Evolutionary conservation across 2,797 vertebrate genomes (phyloP).

Genomic region (Poeciliopsis paucimaculata): DNA sequence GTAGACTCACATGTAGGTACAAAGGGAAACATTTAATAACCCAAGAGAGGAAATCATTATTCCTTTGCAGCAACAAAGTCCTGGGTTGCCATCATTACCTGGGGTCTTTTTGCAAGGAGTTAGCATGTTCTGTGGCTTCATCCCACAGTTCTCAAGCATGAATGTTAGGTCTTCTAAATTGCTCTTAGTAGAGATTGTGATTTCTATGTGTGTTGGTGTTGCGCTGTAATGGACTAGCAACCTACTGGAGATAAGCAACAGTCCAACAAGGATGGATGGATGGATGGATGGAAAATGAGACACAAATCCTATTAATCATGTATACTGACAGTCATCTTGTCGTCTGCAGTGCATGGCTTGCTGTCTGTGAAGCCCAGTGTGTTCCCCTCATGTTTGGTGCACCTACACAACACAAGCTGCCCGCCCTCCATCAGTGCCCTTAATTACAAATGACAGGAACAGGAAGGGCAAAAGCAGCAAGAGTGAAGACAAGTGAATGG

Average conservation of each 20-base stretch:
- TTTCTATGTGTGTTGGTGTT: neutral
- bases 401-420: constrained; percentile 3
- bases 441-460: constrained; percentile 56
- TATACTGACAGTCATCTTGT: neutral
- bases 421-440: constrained; percentile 12
- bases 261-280: neutral
- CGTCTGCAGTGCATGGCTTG: neutral
- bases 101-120: neutral
- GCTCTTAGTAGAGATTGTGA: neutral
- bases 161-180: neutral
- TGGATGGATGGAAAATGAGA: constrained; percentile 4
- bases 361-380: neutral
- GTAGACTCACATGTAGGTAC: neutral
- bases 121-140: neutral
- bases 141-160: neutral
- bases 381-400: constrained; percentile 3
- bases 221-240: neutral
- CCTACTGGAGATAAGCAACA: neutral
- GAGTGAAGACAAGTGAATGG: constrained; percentile 44
- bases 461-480: constrained; percentile 45
- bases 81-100: neutral
- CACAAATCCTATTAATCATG: neutral
- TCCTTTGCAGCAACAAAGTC: neutral
- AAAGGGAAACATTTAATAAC: neutral
- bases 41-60: neutral